Percentiles rank a stretch among this genome's conserved stretches.
phyloP scores from a whole-genome alignment of 2,797 vertebrate genomes.

The Sebastolobus alascanus region DNA sequence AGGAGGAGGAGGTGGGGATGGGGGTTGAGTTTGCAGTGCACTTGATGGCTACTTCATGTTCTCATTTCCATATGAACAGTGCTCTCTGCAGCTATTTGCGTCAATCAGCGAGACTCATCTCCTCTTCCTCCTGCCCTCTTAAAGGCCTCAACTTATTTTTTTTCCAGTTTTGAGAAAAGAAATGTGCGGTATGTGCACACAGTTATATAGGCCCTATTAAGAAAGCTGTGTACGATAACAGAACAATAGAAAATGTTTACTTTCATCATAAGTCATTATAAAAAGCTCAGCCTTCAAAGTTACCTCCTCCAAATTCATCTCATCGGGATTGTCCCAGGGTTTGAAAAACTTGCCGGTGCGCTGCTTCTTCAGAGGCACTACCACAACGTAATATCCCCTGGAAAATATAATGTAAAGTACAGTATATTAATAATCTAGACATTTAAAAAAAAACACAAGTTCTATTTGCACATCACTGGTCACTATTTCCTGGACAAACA shows the following conservation, averaged over 20 bases:
- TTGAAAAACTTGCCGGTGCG: conserved; percentile 95
- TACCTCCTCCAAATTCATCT: conserved; percentile 99
- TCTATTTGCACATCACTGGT: conserved; percentile 11
- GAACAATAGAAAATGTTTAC: neutral
- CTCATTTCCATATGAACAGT: conserved; percentile 84
- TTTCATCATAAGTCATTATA: neutral
- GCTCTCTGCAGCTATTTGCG: conserved; percentile 78
- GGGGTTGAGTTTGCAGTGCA: conserved; percentile 74
- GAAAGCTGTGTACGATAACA: neutral
- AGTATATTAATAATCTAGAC: neutral
- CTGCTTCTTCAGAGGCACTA: conserved; percentile 98
- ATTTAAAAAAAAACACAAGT: neutral
- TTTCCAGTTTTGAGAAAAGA: conserved; percentile 53
- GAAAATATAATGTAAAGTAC: conserved; percentile 19
- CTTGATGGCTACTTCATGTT: conserved; percentile 84
- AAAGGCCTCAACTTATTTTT: conserved; percentile 54
- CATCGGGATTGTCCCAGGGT: conserved; percentile 97
- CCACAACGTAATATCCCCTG: conserved; percentile 98
- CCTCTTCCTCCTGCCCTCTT: conserved; percentile 61
- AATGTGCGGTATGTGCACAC: conserved; percentile 18
- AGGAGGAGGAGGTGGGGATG: conserved; percentile 60
- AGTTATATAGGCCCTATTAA: conserved; percentile 1
- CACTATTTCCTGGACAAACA: neutral
- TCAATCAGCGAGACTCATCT: conserved; percentile 79
- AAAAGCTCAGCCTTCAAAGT: neutral